These are phyloP conservation scores for Ophiodon elongatus DNA, from an alignment of 2,113 vertebrate genomes.

Conservation along the genomic window DNA sequence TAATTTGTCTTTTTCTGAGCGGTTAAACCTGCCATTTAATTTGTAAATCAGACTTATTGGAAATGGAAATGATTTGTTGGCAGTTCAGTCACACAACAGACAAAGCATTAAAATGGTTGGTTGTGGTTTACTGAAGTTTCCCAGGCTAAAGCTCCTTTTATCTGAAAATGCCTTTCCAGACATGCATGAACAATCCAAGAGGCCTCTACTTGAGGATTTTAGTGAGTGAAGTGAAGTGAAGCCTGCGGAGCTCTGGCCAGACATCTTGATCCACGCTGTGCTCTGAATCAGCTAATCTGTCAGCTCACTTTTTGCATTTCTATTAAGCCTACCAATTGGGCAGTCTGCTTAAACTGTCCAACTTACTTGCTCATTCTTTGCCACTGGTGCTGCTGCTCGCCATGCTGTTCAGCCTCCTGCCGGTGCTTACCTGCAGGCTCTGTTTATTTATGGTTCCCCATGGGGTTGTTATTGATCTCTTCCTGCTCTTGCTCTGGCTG, in stretches of 20 bases:
- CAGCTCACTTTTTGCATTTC: slow-evolving; percentile 30
- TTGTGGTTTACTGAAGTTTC: background rate
- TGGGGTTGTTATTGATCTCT: slow-evolving; percentile 56
- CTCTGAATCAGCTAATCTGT: slow-evolving; percentile 44
- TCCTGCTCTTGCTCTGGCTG: slow-evolving; percentile 38
- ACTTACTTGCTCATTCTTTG: slow-evolving; percentile 29
- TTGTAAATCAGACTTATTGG: background rate
- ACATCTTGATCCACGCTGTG: slow-evolving; percentile 24
- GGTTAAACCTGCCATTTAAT: background rate
- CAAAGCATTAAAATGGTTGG: background rate
- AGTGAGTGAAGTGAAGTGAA: slow-evolving; percentile 15
- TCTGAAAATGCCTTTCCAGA: slow-evolving; percentile 16
- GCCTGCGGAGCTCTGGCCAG: slow-evolving; percentile 14
- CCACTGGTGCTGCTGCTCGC: slow-evolving; percentile 2
- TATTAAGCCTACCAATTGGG: slow-evolving; percentile 13
- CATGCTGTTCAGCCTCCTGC: slow-evolving; percentile 29
- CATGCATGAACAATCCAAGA: background rate
- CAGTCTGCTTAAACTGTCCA: slow-evolving; percentile 20
- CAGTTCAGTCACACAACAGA: background rate
- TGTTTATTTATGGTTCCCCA: slow-evolving; percentile 59
- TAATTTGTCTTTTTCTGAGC: slow-evolving; percentile 25
- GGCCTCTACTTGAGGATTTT: slow-evolving; percentile 15
- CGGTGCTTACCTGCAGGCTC: slow-evolving; percentile 45
- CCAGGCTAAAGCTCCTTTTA: background rate
- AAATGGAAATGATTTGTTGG: background rate